Base-by-base conservation (phyloP, 2,113 vertebrate genomes). In the Ceratotherium simum region DNA sequence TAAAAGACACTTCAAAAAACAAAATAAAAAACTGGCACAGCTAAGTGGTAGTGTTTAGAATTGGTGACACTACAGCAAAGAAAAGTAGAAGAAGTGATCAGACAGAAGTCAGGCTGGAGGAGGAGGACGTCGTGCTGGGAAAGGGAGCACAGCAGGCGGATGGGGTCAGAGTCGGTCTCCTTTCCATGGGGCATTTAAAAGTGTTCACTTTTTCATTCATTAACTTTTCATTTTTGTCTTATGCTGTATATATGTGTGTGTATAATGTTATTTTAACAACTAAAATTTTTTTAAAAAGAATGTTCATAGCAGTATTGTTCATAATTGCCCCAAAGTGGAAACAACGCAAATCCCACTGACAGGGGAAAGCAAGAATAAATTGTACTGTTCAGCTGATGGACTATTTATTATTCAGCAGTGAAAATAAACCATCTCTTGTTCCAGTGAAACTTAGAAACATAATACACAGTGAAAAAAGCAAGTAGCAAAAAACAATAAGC, bases 381-480 rank as follows among this genome's bases (percentile, higher is more conserved):
- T 62, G 46, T 29, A 51, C 56, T 21, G 8, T 81, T 86, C 54
- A 58, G 13, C 65, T 10, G 73, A 94, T 70, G 73, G 13, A 18
- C 42, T 39, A 13, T 87, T 85, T 48, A 18, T 90, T 73, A n/a
- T 36, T 69, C 21, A 72, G 54, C 73, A 82, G 82, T 48, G n/a
- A 97, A 81, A 92, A 92, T 48, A 91, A 91, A 85, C 42, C 13
- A 80, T 20, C 14, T 54, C 21, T 62, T 79, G 91, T n/a, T 69
- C 39, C 64, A 88, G 29, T 79, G 39, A 95, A 93, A 95, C 31
- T 54, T 62, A 46, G 14, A 90, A 90, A 88, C 46, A 46, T 54
- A 42, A 54, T n/a, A 56, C 5, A 13, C 65, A 67, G 29, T 65
- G 25, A 64, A 42, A 62, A 69, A 64, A 29, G 23, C 12, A 48